A percentile compares a stretch with the other conserved stretches of the same genome.
These are phyloP conservation scores for Chamaetylas fuelleborni DNA, from an alignment of 2,113 vertebrate genomes.

Conservation along the genomic window DNA sequence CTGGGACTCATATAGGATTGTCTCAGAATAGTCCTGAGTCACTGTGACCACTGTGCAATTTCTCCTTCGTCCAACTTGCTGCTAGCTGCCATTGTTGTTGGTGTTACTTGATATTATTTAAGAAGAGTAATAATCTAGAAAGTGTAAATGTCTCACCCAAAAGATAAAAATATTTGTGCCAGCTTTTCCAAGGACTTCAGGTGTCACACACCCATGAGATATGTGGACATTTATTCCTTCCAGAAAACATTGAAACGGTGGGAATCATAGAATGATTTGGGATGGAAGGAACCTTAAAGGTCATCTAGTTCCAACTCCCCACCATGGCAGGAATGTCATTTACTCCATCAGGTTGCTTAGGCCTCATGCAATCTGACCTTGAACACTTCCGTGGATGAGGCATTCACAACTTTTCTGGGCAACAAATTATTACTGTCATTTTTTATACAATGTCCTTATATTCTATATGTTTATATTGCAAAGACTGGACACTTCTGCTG, in stretches of 20 bases:
- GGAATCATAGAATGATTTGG: background rate
- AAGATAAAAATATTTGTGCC: background rate
- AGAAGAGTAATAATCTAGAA: background rate
- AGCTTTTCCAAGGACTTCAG: background rate
- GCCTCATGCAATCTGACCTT: background rate
- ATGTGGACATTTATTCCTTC: background rate
- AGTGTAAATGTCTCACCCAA: background rate
- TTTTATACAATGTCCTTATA: background rate
- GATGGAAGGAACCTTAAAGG: background rate
- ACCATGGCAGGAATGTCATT: background rate
- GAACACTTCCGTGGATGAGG: background rate
- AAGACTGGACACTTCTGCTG: background rate
- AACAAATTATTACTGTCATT: background rate
- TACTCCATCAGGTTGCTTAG: background rate
- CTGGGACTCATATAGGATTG: background rate
- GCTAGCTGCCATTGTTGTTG: background rate
- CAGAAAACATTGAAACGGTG: background rate
- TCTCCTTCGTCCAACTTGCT: background rate
- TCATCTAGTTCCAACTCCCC: background rate
- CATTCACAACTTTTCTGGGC: background rate
- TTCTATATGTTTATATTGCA: background rate
- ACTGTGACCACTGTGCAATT: background rate
- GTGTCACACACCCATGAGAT: accelerated
- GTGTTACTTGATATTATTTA: background rate
- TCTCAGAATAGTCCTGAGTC: background rate